Percentiles rank a stretch among this genome's conserved stretches.
phyloP scores from a whole-genome alignment of 2,797 vertebrate genomes.

The Sarcophilus harrisii region DNA sequence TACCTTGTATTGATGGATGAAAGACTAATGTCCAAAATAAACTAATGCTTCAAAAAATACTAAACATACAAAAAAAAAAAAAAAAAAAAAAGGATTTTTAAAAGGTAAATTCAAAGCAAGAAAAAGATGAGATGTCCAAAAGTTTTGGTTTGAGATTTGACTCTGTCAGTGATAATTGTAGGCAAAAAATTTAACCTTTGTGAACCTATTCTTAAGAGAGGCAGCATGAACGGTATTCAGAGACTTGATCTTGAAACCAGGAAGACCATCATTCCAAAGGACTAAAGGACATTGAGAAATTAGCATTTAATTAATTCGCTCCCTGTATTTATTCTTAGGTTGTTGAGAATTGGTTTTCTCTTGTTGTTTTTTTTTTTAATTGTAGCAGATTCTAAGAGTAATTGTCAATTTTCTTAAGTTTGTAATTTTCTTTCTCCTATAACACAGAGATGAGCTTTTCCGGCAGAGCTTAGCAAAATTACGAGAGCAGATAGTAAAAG shows the following conservation, averaged over 20 bases:
- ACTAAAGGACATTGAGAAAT: neutral
- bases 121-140: neutral
- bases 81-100: neutral
- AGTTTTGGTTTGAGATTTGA: neutral
- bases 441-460: conserved; percentile 95
- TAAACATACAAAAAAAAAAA: no score
- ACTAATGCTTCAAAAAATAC: neutral
- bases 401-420: conserved; percentile 65
- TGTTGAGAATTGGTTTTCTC: neutral
- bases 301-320: neutral
- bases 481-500: conserved; percentile 96
- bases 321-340: neutral
- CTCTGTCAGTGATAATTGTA: neutral
- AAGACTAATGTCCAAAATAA: neutral
- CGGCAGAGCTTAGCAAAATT: conserved; percentile 96
- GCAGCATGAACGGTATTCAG: neutral
- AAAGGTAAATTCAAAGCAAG: neutral
- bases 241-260: neutral
- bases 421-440: conserved; percentile 70
- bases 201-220: neutral
- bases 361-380: conserved; percentile 9
- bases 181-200: neutral
- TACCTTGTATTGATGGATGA: neutral
- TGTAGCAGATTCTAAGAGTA: neutral
- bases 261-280: neutral